A percentile compares a stretch with the other conserved stretches of the same genome.
Evolutionary conservation across 2,113 vertebrate species (phyloP).

Genomic region (Clarias gariepinus): DNA sequence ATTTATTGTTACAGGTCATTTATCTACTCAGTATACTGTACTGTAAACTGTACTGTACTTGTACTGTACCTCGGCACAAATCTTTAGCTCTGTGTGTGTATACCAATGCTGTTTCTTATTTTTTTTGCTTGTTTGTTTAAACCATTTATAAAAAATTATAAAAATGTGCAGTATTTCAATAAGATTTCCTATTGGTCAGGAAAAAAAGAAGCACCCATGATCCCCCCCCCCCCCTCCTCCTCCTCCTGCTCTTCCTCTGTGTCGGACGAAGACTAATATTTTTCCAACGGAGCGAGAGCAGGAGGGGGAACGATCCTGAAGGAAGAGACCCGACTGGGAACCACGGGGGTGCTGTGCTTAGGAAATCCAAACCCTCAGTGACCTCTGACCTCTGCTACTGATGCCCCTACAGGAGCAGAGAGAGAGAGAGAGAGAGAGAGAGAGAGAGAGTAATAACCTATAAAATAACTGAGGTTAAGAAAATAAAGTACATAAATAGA

Average conservation of each 20-base stretch:
- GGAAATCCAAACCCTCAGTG: constrained; percentile 71
- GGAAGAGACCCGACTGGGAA: constrained; percentile 58
- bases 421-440: constrained; percentile 35
- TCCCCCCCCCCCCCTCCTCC: background rate
- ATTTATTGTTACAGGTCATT: background rate
- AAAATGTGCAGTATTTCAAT: constrained; percentile 18
- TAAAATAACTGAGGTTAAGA: background rate
- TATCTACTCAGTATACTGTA: background rate
- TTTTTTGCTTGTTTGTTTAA: no score
- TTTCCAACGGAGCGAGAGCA: constrained; percentile 47
- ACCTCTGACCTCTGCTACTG: constrained; percentile 70
- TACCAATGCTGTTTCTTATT: background rate
- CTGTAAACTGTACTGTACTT: no score
- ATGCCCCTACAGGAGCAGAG: constrained; percentile 62
- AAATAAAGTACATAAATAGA: background rate
- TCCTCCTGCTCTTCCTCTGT: constrained; percentile 33
- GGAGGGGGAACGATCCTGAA: constrained; percentile 47
- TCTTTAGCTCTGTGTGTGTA: background rate
- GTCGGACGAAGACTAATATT: constrained; percentile 56
- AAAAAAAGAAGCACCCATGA: background rate
- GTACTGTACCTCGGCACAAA: background rate
- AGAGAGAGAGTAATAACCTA: constrained; percentile 14
- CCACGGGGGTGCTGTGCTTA: constrained; percentile 60
- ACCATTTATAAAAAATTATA: no score
- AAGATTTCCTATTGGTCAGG: background rate